phyloP scores from a whole-genome alignment of 2,113 vertebrate genomes.

The Gavia stellata region DNA sequence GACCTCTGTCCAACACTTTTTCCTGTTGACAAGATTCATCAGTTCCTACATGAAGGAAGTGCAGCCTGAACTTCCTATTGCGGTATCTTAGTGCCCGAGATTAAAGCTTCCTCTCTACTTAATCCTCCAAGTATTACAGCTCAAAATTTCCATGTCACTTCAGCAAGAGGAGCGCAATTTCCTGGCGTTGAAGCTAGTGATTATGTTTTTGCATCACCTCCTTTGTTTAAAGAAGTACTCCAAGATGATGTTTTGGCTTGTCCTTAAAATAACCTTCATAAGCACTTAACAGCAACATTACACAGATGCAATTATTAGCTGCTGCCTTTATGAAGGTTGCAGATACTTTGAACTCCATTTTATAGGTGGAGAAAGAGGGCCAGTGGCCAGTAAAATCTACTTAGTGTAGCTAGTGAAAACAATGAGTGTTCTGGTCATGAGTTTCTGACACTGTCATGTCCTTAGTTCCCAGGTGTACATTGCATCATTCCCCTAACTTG shows the following conservation, averaged over 20 bases:
- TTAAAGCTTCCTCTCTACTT: background rate
- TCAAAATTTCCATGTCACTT: background rate
- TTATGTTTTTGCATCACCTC: background rate
- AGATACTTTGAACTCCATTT: background rate
- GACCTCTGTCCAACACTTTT: background rate
- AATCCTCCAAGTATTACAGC: background rate
- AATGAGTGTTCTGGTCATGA: background rate
- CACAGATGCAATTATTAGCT: rapidly evolving
- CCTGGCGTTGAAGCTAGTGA: background rate
- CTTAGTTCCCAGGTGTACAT: background rate
- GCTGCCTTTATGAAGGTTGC: background rate
- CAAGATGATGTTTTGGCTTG: background rate
- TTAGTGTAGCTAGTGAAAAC: background rate
- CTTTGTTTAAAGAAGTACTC: background rate
- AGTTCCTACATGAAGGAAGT: background rate
- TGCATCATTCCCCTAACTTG: background rate
- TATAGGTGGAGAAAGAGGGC: background rate
- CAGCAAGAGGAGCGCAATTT: background rate
- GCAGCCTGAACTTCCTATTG: background rate
- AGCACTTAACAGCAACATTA: background rate
- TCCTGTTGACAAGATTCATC: background rate
- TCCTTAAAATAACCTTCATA: background rate
- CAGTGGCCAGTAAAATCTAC: background rate
- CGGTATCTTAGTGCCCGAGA: background rate
- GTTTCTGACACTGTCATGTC: background rate